Evolutionary conservation across 2,113 vertebrate genomes (phyloP), one percentile per base, ranked within the genome.

Genomic region (Trichechus manatus): DNA sequence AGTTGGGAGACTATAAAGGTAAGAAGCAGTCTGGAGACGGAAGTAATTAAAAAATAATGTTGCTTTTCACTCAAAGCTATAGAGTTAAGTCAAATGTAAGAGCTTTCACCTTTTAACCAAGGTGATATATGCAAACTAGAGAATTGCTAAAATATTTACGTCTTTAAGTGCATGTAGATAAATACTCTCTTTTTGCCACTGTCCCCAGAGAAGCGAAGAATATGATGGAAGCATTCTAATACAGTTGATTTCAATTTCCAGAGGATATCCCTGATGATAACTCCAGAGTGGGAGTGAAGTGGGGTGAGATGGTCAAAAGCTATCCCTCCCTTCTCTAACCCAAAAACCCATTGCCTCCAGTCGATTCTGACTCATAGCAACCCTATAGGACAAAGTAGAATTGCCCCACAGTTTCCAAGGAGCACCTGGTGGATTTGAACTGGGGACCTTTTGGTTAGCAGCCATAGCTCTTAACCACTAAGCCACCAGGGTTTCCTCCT

Each of bases 31-130:
- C 39, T 44, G 31, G 47, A 95, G 15, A 81, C 53, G 84, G 13
- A 85, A 89, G 29, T 25, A 79, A 94, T 97, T 95, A 96, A 96
- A 97, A 97, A 97, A 22, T 94, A 93, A 96, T 97, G 87, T 50
- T 33, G 31, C 44, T 77, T 86, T 93, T 88, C 80, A 70, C 50
- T n/a, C 83, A 94, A 94, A 95, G 88, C 80, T 66, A 87, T 2
- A 8, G 44, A 95, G 56, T 91, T 33, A 94, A 56, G 81, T 31
- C 42, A 95, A 92, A 90, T 68, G 25, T 80, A 72, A 90, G 74
- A 82, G 36, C 61, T 88, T 93, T 50, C n/a, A 61, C n/a, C 85
- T 92, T 93, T 95, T 94, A 94, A 96, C 47, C 72, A 92, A 91
- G 61, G 66, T 93, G 31, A 93, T 75, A 42, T 90, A 94, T 92